A percentile compares a stretch with the other conserved stretches of the same genome.
phyloP scores from a whole-genome alignment of 2,797 vertebrate genomes.

The Chanos chanos region DNA sequence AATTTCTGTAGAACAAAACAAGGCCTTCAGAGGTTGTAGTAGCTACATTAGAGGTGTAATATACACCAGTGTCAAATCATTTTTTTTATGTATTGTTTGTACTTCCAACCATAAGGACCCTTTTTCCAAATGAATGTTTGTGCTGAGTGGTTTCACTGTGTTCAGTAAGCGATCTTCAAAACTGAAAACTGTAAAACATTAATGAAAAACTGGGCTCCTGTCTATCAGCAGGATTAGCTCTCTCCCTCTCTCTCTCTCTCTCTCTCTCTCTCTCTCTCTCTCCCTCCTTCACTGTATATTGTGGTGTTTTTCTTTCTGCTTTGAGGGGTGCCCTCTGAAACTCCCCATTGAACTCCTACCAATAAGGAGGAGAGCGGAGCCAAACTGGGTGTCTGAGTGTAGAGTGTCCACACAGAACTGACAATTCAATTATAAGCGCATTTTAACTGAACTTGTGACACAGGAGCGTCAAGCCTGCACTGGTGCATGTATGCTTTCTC shows the following conservation, averaged over 20 bases:
- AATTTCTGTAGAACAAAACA: not conserved
- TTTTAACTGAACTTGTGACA: constrained; percentile 52
- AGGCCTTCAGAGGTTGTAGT: not conserved
- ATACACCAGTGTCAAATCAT: not conserved
- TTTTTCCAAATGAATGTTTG: too few species aligned
- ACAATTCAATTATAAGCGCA: constrained; percentile 45
- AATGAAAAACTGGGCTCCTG: too few species aligned
- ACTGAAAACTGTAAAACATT: too few species aligned
- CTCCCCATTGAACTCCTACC: constrained; percentile 24
- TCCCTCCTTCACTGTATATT: not conserved
- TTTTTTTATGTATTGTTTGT: not conserved
- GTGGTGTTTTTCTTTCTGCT: not conserved
- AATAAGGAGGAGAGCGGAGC: constrained; percentile 18
- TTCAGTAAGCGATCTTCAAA: too few species aligned
- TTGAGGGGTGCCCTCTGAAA: constrained; percentile 2
- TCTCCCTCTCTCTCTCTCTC: too few species aligned
- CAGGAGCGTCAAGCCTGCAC: constrained; percentile 32
- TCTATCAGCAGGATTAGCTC: not conserved
- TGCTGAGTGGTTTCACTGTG: too few species aligned
- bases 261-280: not conserved
- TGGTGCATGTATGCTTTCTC: constrained; percentile 54
- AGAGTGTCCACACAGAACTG: constrained; percentile 31
- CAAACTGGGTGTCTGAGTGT: constrained; percentile 25
- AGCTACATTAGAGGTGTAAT: not conserved
- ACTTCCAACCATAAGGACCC: constrained; percentile 9